Base-by-base conservation (phyloP, 30 jellyfish, hydroid and myxozoan genomes). In the Morbakka virulenta region DNA sequence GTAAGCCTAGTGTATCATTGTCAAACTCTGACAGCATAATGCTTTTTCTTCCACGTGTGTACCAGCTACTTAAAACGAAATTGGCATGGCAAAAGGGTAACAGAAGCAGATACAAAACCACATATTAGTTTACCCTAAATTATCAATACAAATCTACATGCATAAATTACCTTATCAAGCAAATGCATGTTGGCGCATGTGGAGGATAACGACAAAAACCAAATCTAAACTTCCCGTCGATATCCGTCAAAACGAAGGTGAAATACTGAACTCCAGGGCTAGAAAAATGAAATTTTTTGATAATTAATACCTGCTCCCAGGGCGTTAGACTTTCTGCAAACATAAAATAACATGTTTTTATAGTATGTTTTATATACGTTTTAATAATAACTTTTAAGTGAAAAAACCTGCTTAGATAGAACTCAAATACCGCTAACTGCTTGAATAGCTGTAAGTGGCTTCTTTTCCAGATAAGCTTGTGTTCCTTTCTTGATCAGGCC, bases 181-280 rank as follows among this genome's bases (percentile, higher is more conserved):
- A 91, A 47, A 84, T 78, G 80, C 98, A 91, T 22, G 83, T 52
- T 35, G 94, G 88, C 2, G 98, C 96, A 61, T 91, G 94, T 6
- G 98, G 89, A 13, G 98, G 98, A 51, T 90, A 90, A 1, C 98
- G 96, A 52, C 98, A 91, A 74, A 83, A 91, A 21, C 98, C 98
- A 79, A 91, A 91, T 27, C 98, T 89, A 52, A 84, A 91, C 61
- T 84, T 91, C 31, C 94, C 81, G 36, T 91, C 96, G 65, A 91
- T 64, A 69, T 91, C 98, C 53, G 98, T 91, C 77, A 91, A 81
- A 29, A 91, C 98, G 80, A 91, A 84, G 3, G 98, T 81, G 81
- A 93, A 91, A 66, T 91, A 91, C 36, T 91, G 96, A 13, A 91
- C 98, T 33, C 98, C 98, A 72, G 89, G 95, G 63, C 98, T 91